Evolutionary conservation across 2,888 invertebrate genomes (phyloP), one percentile per base, ranked within the genome.

Genomic region (Protophormia terraenovae): DNA sequence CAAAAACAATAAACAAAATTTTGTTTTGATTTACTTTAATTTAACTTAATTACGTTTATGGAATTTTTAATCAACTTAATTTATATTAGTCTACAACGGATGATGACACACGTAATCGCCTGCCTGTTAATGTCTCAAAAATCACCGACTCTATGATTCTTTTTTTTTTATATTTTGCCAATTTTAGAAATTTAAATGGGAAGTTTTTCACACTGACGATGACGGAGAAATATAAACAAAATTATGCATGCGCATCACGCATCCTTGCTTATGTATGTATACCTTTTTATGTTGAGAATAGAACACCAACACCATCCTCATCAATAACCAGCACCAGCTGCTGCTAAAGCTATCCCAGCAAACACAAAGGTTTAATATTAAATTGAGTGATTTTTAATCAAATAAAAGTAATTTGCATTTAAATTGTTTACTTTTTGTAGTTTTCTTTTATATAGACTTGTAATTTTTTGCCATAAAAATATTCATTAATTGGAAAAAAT

Each of bases 191-290:
- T 82, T 16, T 69, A 67, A 66, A 76, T 76, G 41, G 6, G 69
- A 53, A 76, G 38, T 55, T 75, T 60, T 83, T 50, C 58, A 38
- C 24, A 53, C 60, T 67, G n/a, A n/a, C 29, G 50, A 60, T 45
- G 83, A 62, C 53, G 62, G 45, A 45, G 55, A 35, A 67, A 60
- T 64, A 62, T 53, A 53, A 69, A 50, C 45, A 69, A 53, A 83
- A 84, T 47, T 78, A 79, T 75, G 75, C 85, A 78, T 85, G 85
- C 85, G 85, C 85, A 85, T 82, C 82, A 82, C 78, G 55, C 82
- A 82, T 55, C 66, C 76, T 71, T n/a, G n/a, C n/a, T 73, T 66
- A 77, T 69, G 77, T 80, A 12, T 62, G 50, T 71, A 80, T 79
- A 62, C 67, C 12, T 53, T 32, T 55, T 62, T 64, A 55, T 66